Evolutionary conservation across 2,113 vertebrate species (phyloP).

Genomic region (Syngnathus typhle): DNA sequence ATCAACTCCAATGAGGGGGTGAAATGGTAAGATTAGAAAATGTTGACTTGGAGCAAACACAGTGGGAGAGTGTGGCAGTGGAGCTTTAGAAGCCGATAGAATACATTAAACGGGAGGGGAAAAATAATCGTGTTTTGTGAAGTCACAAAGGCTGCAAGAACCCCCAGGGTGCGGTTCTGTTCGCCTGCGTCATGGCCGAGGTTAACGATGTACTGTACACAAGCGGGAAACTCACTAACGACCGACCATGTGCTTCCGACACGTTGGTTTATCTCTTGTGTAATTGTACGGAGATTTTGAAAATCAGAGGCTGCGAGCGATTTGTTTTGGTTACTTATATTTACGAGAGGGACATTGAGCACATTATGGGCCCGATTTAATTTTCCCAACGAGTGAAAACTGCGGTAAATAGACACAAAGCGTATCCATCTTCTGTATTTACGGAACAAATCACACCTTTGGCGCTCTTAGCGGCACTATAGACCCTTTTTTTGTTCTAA

Average conservation of each 20-base stretch:
- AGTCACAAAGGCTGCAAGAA: conserved; percentile 65
- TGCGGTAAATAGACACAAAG: background rate
- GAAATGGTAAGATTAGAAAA: conserved; percentile 15
- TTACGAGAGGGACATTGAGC: background rate
- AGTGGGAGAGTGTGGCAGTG: conserved; percentile 12
- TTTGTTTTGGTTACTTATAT: conserved; percentile 36
- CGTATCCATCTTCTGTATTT: background rate
- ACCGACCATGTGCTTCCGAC: conserved; percentile 46
- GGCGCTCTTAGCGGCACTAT: background rate
- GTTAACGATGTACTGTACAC: conserved; percentile 73
- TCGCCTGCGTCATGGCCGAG: conserved; percentile 69
- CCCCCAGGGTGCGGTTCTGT: conserved; percentile 60
- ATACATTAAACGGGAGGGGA: conserved; percentile 5
- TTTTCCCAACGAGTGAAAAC: conserved; percentile 5
- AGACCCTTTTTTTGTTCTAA: background rate
- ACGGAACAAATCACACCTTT: background rate
- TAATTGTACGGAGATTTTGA: conserved; percentile 41
- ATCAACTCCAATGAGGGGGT: background rate
- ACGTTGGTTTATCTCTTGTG: conserved; percentile 30
- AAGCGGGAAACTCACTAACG: conserved; percentile 59
- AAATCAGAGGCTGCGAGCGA: background rate
- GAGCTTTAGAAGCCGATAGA: conserved; percentile 5
- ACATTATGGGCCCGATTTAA: background rate
- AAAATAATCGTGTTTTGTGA: conserved; percentile 42
- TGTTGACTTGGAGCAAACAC: conserved; percentile 26